Evolutionary conservation across 2,888 invertebrate species (phyloP), one percentile per base, ranked within the genome.

Genomic region (Meiosimyza platycephala): DNA sequence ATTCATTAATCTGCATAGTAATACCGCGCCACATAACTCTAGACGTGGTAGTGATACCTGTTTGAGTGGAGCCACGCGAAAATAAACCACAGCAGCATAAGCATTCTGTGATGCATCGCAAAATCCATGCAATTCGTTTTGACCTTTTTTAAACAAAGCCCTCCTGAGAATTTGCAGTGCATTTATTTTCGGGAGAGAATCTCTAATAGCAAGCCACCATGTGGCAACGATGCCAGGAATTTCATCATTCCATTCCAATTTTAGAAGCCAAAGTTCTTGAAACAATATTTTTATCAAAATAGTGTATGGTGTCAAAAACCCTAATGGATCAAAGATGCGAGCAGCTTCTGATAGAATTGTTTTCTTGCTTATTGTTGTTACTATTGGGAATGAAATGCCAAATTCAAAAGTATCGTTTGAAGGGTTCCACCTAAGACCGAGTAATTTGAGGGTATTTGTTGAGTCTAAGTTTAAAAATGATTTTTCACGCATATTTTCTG

Each of bases 281-380:
- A 81, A 74, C 13, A 80, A 22, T 11, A 79, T 73, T 75, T 81
- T 80, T 11, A 75, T 75, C 11, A 75, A 59, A n/a, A 78, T 75
- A 6, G 76, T 75, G 6, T 54, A 54, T 1, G 79, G 78, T 22
- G 71, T 57, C 51, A 81, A 54, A 12, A 79, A 68, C 4, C 78
- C 79, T 12, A 80, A 54, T 1, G 79, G 79, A 52, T 81, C 78
- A 62, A 73, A 80, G 7, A 80, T 75, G 71, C 57, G 57, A 16
- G 65, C 33, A 13, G 22, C 60, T 40, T 57, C 57, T 16, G n/a
- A 57, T 16, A 22, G 22, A 57, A 68, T 59, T 7, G 59, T 16
- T 33, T 59, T 40, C n/a, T 68, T 59, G 18, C 47, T 68, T 57
- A 59, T 18, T 16, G 13, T 18, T 47, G 47, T 15, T 22, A 18